phyloP scores from a whole-genome alignment of 2,888 invertebrate genomes.

The Baccha elongata region DNA sequence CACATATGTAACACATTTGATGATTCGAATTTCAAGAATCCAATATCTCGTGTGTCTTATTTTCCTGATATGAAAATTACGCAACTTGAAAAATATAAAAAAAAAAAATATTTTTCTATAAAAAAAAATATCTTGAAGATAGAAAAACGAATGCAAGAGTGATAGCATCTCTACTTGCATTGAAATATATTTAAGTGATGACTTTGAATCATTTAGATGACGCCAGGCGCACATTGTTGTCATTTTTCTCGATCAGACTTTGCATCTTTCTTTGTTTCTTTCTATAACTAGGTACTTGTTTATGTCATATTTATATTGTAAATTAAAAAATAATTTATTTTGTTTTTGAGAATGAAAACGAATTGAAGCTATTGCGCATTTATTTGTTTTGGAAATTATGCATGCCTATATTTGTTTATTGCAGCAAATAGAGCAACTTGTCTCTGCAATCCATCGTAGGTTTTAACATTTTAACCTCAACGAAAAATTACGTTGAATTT shows the following conservation, averaged over 20 bases:
- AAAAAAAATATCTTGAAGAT: slow-evolving; percentile 7
- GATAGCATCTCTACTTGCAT: not conserved
- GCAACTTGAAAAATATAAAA: not conserved
- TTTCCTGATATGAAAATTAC: slow-evolving; percentile 23
- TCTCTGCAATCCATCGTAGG: too few species aligned
- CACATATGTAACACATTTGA: not conserved
- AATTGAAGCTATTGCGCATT: too few species aligned
- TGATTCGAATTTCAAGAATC: slow-evolving; percentile 9
- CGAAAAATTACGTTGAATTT: too few species aligned
- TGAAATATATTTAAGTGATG: not conserved
- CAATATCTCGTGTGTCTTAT: slow-evolving; percentile 21
- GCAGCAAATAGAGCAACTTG: too few species aligned
- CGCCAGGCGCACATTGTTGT: slow-evolving; percentile 13
- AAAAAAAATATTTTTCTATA: slow-evolving; percentile 6
- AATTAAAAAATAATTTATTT: too few species aligned
- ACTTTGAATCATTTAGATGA: not conserved
- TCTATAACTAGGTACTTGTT: too few species aligned
- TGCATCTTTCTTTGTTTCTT: not conserved
- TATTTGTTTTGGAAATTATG: too few species aligned
- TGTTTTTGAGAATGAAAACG: too few species aligned
- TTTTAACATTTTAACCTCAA: too few species aligned
- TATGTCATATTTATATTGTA: too few species aligned
- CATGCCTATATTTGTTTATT: too few species aligned
- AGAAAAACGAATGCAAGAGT: not conserved
- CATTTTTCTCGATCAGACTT: slow-evolving; percentile 1